phyloP scores from a whole-genome alignment of 1,140 invertebrate genomes.

The Pentalonia nigronervosa region DNA sequence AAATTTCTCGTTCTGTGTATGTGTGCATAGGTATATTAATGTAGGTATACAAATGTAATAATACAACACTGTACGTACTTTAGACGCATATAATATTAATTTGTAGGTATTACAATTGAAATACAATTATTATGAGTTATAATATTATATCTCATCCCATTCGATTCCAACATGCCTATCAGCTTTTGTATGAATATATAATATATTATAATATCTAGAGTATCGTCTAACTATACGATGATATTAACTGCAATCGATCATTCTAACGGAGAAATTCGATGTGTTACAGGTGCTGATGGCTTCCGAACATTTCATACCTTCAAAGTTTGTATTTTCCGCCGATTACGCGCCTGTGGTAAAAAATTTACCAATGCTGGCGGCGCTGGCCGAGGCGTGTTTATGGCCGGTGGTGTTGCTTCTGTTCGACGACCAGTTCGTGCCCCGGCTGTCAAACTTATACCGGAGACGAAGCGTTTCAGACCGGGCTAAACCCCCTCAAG shows the following conservation, averaged over 20 bases:
- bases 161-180: too few relatives aligned
- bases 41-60: too few relatives aligned
- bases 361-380: constrained; percentile 64
- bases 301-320: constrained; percentile 57
- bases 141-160: neutral
- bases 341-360: constrained; percentile 45
- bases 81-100: neutral
- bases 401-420: constrained; percentile 66
- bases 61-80: neutral
- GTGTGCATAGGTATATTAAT: too few relatives aligned
- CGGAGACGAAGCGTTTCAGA: constrained; percentile 62
- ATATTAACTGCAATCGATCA: neutral
- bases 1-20: too few relatives aligned
- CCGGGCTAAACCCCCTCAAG: constrained; percentile 61
- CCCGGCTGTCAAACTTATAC: constrained; percentile 66
- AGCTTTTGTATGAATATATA: neutral
- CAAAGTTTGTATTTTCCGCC: constrained; percentile 11
- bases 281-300: constrained; percentile 55
- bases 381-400: constrained; percentile 66
- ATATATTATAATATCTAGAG: neutral
- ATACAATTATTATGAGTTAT: neutral
- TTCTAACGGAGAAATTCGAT: neutral
- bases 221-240: neutral
- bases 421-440: constrained; percentile 67
- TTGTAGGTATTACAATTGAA: neutral